Percentiles rank a stretch among this genome's conserved stretches.
phyloP scores from a whole-genome alignment of 35 echinoderm and acorn worm species.

The Strongylocentrotus purpuratus region DNA sequence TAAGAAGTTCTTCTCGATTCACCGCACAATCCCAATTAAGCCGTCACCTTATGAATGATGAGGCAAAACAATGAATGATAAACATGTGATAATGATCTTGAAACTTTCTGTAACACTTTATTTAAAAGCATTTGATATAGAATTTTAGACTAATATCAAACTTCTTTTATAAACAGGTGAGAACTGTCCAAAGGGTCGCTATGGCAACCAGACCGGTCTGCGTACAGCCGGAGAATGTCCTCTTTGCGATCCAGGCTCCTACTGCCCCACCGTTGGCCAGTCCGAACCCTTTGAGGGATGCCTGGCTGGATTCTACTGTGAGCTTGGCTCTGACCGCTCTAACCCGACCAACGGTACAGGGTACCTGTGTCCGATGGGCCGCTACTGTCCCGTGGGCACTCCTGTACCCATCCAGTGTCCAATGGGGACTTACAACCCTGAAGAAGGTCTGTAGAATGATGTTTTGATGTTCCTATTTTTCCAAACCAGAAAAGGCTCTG shows the following conservation, averaged over 20 bases:
- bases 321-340: constrained; percentile 68
- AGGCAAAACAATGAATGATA: no score
- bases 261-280: constrained; percentile 73
- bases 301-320: constrained; percentile 83
- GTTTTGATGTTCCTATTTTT: no score
- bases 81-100: no score
- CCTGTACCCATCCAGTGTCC: constrained; percentile 74
- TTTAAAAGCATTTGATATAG: not conserved
- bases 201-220: constrained; percentile 93
- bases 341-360: constrained; percentile 85
- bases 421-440: constrained; percentile 86
- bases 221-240: constrained; percentile 70
- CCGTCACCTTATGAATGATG: no score
- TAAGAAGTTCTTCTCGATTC: no score
- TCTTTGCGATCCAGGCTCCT: constrained; percentile 85
- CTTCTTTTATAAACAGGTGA: constrained; percentile 60
- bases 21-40: no score
- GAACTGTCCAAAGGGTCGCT: constrained; percentile 86
- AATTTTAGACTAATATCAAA: not conserved
- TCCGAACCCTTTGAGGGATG: constrained; percentile 71
- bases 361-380: constrained; percentile 82
- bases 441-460: constrained; percentile 58
- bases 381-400: constrained; percentile 87
- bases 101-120: no score
- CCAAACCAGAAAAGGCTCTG: no score